Evolutionary conservation across 92 coral and sea anemone species (phyloP).

Genomic region (Porites evermanni): DNA sequence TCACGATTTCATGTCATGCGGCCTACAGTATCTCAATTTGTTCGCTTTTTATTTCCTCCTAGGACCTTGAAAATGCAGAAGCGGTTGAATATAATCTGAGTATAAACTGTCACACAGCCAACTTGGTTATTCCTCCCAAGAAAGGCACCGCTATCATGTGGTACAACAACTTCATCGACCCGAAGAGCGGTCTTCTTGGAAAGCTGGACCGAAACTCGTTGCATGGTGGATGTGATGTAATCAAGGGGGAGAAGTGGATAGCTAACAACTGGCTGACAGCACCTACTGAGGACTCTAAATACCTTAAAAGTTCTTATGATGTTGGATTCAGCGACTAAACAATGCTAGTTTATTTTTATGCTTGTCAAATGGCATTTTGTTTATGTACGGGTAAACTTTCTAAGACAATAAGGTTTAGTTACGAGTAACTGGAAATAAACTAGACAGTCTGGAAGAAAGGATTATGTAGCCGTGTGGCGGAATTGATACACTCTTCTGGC

Average conservation of each 20-base stretch:
- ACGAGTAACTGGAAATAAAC: too few relatives aligned
- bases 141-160: constrained; percentile 96
- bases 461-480: too few relatives aligned
- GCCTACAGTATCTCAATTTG: neutral
- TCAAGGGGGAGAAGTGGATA: constrained; percentile 91
- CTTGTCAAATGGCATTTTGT: too few relatives aligned
- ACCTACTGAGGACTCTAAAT: constrained; percentile 62
- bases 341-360: neutral
- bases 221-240: constrained; percentile 98
- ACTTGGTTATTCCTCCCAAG: constrained; percentile 82
- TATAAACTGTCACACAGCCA: constrained; percentile 69
- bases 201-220: constrained; percentile 75
- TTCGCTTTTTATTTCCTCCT: neutral
- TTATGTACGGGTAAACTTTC: neutral
- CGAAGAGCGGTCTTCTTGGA: constrained; percentile 87
- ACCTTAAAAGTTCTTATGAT: constrained; percentile 77
- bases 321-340: constrained; percentile 42
- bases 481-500: too few relatives aligned
- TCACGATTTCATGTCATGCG: too few relatives aligned
- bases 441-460: too few relatives aligned
- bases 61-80: constrained; percentile 34
- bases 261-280: constrained; percentile 98
- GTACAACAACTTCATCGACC: constrained; percentile 90
- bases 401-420: too few relatives aligned
- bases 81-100: constrained; percentile 73